Evolutionary conservation across 1,140 invertebrate genomes (phyloP).

Genomic region (Drosophila kanapiae): DNA sequence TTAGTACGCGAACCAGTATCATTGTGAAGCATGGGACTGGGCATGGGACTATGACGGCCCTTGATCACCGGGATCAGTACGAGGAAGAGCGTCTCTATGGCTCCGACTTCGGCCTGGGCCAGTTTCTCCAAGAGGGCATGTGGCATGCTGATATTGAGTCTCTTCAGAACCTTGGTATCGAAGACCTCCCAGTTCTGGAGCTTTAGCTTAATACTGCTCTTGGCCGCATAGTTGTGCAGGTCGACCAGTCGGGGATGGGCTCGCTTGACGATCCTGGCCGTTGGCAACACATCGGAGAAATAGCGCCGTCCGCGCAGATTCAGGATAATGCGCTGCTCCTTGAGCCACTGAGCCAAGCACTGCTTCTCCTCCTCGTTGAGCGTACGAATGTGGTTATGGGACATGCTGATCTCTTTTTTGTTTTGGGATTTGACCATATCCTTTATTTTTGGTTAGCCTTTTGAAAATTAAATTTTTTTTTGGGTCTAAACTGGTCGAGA

Average conservation of each 20-base stretch:
- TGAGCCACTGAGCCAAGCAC: slow-evolving; percentile 86
- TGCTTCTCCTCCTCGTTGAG: slow-evolving; percentile 36
- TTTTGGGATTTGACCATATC: slow-evolving; percentile 20
- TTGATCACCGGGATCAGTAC: slow-evolving; percentile 79
- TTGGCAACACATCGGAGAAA: slow-evolving; percentile 88
- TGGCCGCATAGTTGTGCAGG: slow-evolving; percentile 90
- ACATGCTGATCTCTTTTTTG: neutral
- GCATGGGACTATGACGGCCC: slow-evolving; percentile 4
- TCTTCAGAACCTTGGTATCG: slow-evolving; percentile 89
- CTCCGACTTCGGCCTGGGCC: slow-evolving; percentile 87
- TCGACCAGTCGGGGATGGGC: slow-evolving; percentile 90
- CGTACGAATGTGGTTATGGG: slow-evolving; percentile 9
- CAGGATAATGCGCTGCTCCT: slow-evolving; percentile 88
- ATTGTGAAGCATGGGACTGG: slow-evolving; percentile 3
- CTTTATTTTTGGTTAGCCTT: slow-evolving; percentile 12
- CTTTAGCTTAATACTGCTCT: slow-evolving; percentile 88
- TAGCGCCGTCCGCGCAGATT: slow-evolving; percentile 53
- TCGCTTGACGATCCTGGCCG: slow-evolving; percentile 90
- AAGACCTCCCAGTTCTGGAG: slow-evolving; percentile 91
- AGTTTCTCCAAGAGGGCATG: slow-evolving; percentile 87
- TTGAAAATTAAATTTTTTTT: slow-evolving; percentile 14
- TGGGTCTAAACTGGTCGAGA: slow-evolving; percentile 13
- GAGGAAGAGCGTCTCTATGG: slow-evolving; percentile 88
- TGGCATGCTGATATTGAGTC: slow-evolving; percentile 87
- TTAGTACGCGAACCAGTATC: neutral